Percentiles rank a stretch among this genome's conserved stretches.
These are phyloP conservation scores for Augiades crinisus DNA, from an alignment of 2,888 invertebrate genomes.

Conservation along the genomic window DNA sequence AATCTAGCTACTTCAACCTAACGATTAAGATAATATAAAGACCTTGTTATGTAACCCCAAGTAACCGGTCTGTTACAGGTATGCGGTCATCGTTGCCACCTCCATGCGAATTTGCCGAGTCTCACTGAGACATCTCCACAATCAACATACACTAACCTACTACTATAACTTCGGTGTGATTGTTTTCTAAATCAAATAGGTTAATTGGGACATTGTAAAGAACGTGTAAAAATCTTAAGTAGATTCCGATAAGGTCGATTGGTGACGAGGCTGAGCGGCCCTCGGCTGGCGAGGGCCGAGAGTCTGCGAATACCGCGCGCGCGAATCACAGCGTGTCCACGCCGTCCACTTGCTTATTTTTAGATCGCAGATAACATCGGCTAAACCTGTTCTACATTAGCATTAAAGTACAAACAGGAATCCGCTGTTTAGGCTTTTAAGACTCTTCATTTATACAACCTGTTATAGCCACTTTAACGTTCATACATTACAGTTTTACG, in stretches of 20 bases:
- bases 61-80: not conserved
- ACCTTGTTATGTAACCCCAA: not conserved
- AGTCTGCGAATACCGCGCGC: not conserved
- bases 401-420: slow-evolving; percentile 1
- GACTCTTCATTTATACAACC: not conserved
- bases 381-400: slow-evolving; percentile 12
- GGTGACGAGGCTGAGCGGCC: not conserved
- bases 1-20: no score
- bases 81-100: slow-evolving; percentile 3
- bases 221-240: not conserved
- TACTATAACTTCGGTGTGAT: no score
- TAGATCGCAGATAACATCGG: slow-evolving; percentile 1
- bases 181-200: no score
- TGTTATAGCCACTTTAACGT: not conserved
- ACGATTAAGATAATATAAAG: not conserved
- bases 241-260: not conserved
- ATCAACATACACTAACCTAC: no score
- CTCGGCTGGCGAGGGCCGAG: not conserved
- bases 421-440: slow-evolving; percentile 3
- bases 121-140: not conserved
- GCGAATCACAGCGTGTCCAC: not conserved
- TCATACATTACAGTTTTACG: not conserved
- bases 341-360: not conserved
- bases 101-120: not conserved
- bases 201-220: no score